Evolutionary conservation across 2,113 vertebrate genomes (phyloP).

Genomic region (Manacus vitellinus): DNA sequence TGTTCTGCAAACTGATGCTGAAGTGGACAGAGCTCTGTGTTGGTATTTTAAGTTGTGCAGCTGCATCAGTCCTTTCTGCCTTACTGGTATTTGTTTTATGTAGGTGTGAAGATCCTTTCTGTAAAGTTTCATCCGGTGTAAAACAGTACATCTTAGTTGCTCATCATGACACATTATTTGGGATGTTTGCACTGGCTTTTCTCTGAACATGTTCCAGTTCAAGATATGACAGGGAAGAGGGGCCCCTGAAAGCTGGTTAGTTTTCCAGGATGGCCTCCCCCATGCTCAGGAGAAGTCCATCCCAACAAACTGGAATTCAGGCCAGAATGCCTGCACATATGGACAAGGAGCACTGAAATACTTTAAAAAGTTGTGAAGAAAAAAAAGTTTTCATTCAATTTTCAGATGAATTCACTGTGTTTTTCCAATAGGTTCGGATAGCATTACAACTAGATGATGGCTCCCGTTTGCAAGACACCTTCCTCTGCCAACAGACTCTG

Average conservation of each 20-base stretch:
- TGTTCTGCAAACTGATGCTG: neutral
- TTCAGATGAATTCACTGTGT: neutral
- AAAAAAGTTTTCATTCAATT: neutral
- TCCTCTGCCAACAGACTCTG: constrained; percentile 83
- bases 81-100: neutral
- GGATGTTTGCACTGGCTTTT: neutral
- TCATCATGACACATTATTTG: accelerated
- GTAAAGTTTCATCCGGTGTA: neutral
- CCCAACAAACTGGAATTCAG: neutral
- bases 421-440: constrained; percentile 80
- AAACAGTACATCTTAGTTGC: neutral
- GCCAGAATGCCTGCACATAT: neutral
- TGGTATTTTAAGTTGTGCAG: neutral
- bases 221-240: neutral
- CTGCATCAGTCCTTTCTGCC: neutral
- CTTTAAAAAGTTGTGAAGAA: neutral
- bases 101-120: neutral
- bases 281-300: neutral
- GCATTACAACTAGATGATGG: constrained; percentile 90
- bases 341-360: neutral
- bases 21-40: neutral
- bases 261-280: neutral
- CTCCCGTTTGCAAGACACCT: constrained; percentile 85
- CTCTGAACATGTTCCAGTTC: neutral
- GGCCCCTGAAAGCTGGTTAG: neutral